Percentiles rank a stretch among this genome's conserved stretches.
These are phyloP conservation scores for Myotis lucifugus DNA, from an alignment of 2,113 vertebrate genomes.

Conservation along the genomic window DNA sequence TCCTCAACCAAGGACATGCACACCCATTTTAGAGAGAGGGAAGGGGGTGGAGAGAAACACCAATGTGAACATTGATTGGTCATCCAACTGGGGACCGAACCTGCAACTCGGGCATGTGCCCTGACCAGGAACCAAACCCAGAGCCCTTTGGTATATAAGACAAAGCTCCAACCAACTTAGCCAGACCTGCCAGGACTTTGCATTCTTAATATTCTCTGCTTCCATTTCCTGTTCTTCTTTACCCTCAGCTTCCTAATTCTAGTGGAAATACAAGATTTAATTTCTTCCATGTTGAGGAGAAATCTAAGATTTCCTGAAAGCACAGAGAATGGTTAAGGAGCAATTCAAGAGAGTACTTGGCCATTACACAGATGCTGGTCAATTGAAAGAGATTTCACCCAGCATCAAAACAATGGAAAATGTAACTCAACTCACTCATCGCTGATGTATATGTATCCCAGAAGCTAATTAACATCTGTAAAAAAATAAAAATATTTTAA, in stretches of 20 bases:
- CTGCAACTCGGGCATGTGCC: too few species aligned
- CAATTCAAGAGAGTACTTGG: not conserved
- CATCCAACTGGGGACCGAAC: too few species aligned
- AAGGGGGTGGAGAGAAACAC: too few species aligned
- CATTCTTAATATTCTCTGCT: conserved; percentile 20
- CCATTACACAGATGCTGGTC: not conserved
- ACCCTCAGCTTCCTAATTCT: conserved; percentile 4
- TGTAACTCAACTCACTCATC: not conserved
- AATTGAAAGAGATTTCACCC: not conserved
- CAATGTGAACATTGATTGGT: too few species aligned
- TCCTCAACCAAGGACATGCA: too few species aligned
- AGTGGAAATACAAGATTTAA: conserved; percentile 15
- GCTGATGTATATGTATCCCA: not conserved
- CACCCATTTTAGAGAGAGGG: too few species aligned
- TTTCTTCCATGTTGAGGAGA: conserved; percentile 38
- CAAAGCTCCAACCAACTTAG: too few species aligned
- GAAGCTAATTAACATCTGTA: not conserved
- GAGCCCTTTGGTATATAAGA: too few species aligned
- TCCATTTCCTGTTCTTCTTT: conserved; percentile 14
- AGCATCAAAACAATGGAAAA: not conserved
- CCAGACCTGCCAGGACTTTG: not conserved
- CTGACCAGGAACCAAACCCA: too few species aligned
- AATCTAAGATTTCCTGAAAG: not conserved
- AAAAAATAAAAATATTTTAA: conserved; percentile 18
- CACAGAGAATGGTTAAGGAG: not conserved